phyloP scores from a whole-genome alignment of 2,888 invertebrate species.

The Beris chalybata region DNA sequence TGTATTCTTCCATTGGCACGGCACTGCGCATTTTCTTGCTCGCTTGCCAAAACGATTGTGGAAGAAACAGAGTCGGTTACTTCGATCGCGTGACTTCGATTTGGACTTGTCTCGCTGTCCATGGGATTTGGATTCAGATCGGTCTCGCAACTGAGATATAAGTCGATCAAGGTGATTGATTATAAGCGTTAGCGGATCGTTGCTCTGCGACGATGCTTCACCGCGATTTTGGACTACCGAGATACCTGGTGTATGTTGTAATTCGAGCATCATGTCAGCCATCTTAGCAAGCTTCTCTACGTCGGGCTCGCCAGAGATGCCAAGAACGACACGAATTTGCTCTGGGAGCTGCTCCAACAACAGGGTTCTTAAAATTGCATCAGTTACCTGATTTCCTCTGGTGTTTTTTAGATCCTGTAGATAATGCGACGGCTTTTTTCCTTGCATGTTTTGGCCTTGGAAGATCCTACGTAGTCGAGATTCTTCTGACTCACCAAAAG shows the following conservation, averaged over 20 bases:
- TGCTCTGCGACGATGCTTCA: no score
- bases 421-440: constrained; percentile 15
- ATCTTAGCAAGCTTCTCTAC: constrained; percentile 7
- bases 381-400: background rate
- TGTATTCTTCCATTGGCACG: no score
- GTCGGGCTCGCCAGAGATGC: constrained; percentile 9
- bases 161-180: no score
- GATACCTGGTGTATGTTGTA: background rate
- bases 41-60: background rate
- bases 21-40: no score
- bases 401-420: constrained; percentile 1
- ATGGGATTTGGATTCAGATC: no score
- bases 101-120: no score
- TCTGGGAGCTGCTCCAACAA: constrained; percentile 9
- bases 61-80: no score
- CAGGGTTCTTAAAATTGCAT: background rate
- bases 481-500: no score
- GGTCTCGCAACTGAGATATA: no score
- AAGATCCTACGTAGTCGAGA: background rate
- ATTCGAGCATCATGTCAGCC: constrained; percentile 11
- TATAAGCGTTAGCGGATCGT: no score
- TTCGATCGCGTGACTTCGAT: no score
- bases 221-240: background rate
- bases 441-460: constrained; percentile 8
- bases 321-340: background rate